Percentiles rank a stretch among this genome's conserved stretches.
These are phyloP conservation scores for Bubo scandiacus DNA, from an alignment of 2,113 vertebrate species.

Conservation along the genomic window DNA sequence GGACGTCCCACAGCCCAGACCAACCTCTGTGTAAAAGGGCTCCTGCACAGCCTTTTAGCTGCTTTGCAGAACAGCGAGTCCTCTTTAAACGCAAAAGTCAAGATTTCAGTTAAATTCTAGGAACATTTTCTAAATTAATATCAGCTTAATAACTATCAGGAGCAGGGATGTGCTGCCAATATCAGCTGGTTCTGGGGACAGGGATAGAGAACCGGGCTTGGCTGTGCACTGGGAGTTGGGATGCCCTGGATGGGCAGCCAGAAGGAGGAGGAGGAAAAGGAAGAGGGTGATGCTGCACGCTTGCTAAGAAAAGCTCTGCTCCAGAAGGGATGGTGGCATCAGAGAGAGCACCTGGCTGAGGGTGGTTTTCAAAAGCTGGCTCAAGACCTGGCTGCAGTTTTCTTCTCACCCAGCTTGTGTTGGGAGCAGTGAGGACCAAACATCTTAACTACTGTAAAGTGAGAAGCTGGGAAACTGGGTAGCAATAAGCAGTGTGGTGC, in stretches of 20 bases:
- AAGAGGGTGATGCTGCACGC: accelerated
- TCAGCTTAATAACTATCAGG: background rate
- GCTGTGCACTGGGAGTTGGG: background rate
- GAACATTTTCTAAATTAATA: background rate
- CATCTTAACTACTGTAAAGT: background rate
- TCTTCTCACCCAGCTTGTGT: background rate
- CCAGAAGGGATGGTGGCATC: background rate
- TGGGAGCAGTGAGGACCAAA: background rate
- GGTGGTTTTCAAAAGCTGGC: background rate
- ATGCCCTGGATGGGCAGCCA: background rate
- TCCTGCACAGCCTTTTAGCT: background rate
- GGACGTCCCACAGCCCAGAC: background rate
- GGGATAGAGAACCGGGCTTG: background rate
- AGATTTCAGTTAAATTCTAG: background rate
- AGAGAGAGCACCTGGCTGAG: background rate
- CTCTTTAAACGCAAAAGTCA: background rate
- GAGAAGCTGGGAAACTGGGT: background rate
- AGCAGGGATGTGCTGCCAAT: background rate
- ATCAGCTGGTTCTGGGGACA: background rate
- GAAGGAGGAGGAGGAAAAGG: background rate
- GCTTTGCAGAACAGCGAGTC: background rate
- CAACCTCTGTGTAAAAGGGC: background rate
- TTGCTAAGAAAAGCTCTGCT: background rate
- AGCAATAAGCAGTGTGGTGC: background rate
- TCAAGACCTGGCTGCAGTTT: background rate